Percentiles rank a stretch among this genome's conserved stretches.
phyloP scores from a whole-genome alignment of 2,113 vertebrate genomes.

The Mellivora capensis region DNA sequence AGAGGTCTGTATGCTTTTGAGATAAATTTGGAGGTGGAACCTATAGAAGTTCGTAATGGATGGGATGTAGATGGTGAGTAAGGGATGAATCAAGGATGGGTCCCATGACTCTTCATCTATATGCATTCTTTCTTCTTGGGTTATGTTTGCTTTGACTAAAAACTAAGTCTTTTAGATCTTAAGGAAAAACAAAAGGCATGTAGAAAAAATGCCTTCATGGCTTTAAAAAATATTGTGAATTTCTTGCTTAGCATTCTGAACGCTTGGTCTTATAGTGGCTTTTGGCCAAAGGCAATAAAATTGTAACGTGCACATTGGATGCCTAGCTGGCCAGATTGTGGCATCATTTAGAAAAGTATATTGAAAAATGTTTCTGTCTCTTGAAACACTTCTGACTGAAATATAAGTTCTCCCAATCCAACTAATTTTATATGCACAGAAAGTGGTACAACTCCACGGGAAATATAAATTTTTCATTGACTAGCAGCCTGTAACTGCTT shows the following conservation, averaged over 20 bases:
- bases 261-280: not conserved
- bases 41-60: not conserved
- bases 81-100: not conserved
- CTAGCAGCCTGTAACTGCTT: slow-evolving; percentile 50
- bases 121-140: not conserved
- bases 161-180: slow-evolving; percentile 3
- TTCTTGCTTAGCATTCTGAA: slow-evolving; percentile 37
- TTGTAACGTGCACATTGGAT: not conserved
- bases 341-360: slow-evolving; percentile 51
- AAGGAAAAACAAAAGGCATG: not conserved
- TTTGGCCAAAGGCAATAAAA: slow-evolving; percentile 54
- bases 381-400: slow-evolving; percentile 38
- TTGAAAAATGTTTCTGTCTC: slow-evolving; percentile 48
- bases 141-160: slow-evolving; percentile 11
- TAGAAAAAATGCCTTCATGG: not conserved
- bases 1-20: not conserved
- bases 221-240: slow-evolving; percentile 34
- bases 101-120: not conserved
- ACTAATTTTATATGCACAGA: slow-evolving; percentile 61
- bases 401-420: slow-evolving; percentile 39
- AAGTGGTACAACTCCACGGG: slow-evolving; percentile 46
- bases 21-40: not conserved
- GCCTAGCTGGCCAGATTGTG: slow-evolving; percentile 22
- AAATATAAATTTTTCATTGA: slow-evolving; percentile 51
- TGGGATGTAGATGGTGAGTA: not conserved